Evolutionary conservation across 2,797 vertebrate genomes (phyloP), one percentile per base, ranked within the genome.

Genomic region (Alexandromys oeconomus): DNA sequence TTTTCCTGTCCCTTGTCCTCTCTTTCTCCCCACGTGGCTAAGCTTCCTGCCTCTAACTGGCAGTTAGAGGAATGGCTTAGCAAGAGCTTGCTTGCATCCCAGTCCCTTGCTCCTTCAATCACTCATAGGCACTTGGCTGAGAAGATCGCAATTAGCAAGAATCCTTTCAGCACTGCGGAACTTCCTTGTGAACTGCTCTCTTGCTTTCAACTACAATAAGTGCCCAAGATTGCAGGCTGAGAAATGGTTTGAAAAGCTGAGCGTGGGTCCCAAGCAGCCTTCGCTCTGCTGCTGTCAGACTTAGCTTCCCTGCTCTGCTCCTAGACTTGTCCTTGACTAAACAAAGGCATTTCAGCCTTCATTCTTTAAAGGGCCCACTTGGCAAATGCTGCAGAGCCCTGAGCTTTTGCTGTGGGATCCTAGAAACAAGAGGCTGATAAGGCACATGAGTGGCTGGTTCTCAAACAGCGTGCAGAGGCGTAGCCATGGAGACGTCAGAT

Each of bases 131-230:
- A 43, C 73, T 84, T 63, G 34, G 65, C 92, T 40, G 34, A 93
- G 65, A 79, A 79, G 59, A 81, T 86, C 23, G 12, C 89, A 91
- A 94, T 93, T 94, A 89, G 31, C 59, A 79, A 46, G 27, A 76
- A 27, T 95, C 82, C 79, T 63, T 87, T 93, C 10, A 31, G 23
- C 10, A 13, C 65, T 43, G 14, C 3, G 11, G 40, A 65, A 57
- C 29, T 29, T 87, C 76, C 40, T 80, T 88, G 46, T 89, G 89
- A 71, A 91, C 87, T 89, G 87, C 54, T 90, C 92, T 80, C 48
- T 74, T 90, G 90, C 95, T 88, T 92, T 54, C 87, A 69, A 95
- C 43, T 37, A 65, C 82, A 96, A 37, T 40, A 48, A 91, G 81
- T 92, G 27, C 80, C 85, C 40, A 40, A 21, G 63, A 84, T 69